phyloP scores from a whole-genome alignment of 2,797 vertebrate genomes.

The Rallus crepitans region DNA sequence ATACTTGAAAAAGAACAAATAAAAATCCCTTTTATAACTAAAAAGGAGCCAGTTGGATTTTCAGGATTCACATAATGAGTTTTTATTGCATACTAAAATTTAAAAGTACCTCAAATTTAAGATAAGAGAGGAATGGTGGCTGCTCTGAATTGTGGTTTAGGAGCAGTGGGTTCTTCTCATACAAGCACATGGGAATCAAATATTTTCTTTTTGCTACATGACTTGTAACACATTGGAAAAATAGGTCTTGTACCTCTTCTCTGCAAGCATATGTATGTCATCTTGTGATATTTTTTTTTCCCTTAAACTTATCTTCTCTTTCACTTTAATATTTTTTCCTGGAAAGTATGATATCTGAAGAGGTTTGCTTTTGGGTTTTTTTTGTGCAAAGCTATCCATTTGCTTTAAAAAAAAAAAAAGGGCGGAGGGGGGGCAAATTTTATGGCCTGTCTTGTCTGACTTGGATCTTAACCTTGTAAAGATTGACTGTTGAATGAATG shows the following conservation, averaged over 20 bases:
- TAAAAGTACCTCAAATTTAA: not conserved
- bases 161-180: not conserved
- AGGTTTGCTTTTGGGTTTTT: not conserved
- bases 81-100: not conserved
- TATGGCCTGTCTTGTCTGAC: not conserved
- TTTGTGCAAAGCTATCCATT: not conserved
- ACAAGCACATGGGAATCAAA: not conserved
- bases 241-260: not conserved
- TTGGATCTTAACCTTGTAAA: not conserved
- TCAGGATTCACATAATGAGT: not conserved
- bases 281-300: not conserved
- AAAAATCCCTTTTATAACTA: not conserved
- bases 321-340: not conserved
- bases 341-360: not conserved
- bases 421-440: not conserved
- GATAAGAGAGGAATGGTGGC: not conserved
- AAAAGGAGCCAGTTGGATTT: not conserved
- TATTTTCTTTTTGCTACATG: not conserved
- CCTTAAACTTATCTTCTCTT: not conserved
- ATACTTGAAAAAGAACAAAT: not conserved
- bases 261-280: not conserved
- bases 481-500: not conserved
- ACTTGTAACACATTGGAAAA: not conserved
- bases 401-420: not conserved
- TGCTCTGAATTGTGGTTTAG: not conserved